Evolutionary conservation across 2,113 vertebrate species (phyloP), one percentile per base, ranked within the genome.

Genomic region (Pseudopodoces humilis): DNA sequence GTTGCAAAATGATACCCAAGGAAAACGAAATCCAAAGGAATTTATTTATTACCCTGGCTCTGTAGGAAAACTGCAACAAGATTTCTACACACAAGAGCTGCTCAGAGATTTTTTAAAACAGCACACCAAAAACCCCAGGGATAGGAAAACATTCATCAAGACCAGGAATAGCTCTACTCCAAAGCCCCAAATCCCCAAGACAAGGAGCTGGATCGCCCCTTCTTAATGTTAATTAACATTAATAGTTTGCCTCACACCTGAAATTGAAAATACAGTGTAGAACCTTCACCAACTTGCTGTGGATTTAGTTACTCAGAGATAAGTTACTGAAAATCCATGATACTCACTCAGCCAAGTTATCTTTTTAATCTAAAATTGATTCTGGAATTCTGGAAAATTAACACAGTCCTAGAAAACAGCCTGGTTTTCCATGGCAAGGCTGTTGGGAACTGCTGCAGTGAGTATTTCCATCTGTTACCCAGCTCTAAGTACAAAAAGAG

Each of bases 141-240:
- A 4, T 0, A 28, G 17, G 5, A 30, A 21, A 2, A 24, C 8
- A 13, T 20, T 11, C 6, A 4, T 16, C 16, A 70, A 58, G 37
- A 18, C 3, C 27, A 49, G 41, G 10, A 55, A 44, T 0, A 47
- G 30, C n/a, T 10, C 15, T 13, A 39, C 69, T 53, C 35, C 62
- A 53, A 60, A 39, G 15, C 3, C 44, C 60, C 18, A 7, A 1
- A 27, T 27, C 5, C n/a, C 23, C 16, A 72, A 63, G n/a, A 23
- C 6, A n/a, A n/a, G 41, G 49, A 86, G 31, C 30, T 39, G 17
- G 3, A 39, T 11, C 8, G 59, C 8, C 18, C 11, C 55, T 53
- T 25, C 0, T 8, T 18, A 46, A 31, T 46, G 6, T n/a, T 74
- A 53, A 37, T 23, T 31, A 44, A 39, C 31, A 41, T 7, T 39